These are phyloP conservation scores for Eulacestoma nigropectus DNA, from an alignment of 2,113 vertebrate species.

Conservation along the genomic window DNA sequence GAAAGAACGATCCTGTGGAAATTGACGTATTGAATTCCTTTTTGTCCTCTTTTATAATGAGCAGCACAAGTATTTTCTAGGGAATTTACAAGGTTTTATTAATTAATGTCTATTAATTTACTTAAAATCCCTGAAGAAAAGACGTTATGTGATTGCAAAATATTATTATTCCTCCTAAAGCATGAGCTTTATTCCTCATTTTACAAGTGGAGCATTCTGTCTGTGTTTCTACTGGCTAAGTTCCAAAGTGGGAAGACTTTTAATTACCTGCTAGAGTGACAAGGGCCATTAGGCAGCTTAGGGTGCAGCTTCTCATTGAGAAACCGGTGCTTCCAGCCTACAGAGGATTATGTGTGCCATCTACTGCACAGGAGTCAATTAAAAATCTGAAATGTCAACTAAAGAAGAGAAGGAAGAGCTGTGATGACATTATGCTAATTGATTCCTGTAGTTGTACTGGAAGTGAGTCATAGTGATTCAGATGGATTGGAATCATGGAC, in stretches of 20 bases:
- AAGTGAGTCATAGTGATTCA: background rate
- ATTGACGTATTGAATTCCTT: background rate
- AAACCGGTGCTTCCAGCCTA: background rate
- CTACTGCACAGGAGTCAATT: slow-evolving; percentile 18
- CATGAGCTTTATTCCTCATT: background rate
- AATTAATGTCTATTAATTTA: slow-evolving; percentile 31
- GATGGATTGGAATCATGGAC: background rate
- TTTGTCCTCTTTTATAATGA: background rate
- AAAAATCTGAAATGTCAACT: slow-evolving; percentile 7
- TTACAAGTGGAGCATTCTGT: background rate
- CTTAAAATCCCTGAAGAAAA: background rate
- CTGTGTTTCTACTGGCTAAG: slow-evolving; percentile 3
- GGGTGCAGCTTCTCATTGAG: background rate
- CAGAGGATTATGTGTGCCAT: background rate
- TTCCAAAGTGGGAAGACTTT: slow-evolving; percentile 30
- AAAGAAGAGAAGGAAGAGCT: background rate
- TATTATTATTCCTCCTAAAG: background rate
- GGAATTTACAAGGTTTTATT: background rate
- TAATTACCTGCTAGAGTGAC: slow-evolving; percentile 42
- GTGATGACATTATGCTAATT: slow-evolving; percentile 34
- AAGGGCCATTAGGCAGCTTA: slow-evolving; percentile 19
- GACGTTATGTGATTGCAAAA: background rate
- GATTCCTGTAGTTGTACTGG: background rate
- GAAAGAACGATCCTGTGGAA: background rate
- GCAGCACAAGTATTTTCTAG: background rate